Base-by-base conservation (phyloP, 2,888 invertebrate genomes). In the Pedicia rivosa region DNA sequence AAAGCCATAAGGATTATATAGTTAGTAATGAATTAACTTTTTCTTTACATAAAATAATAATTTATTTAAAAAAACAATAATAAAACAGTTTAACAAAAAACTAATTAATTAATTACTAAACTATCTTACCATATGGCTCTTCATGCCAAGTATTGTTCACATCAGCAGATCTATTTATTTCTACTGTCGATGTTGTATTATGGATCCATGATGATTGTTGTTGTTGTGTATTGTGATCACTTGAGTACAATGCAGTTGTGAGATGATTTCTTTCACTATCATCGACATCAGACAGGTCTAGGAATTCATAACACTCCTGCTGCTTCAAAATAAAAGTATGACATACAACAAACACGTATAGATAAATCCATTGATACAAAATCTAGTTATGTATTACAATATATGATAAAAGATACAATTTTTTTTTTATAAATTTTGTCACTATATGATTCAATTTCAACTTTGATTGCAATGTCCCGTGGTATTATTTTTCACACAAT, bases 201-300 rank as follows among this genome's bases (percentile, higher is more conserved):
- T 32, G 32, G 32, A 32, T 20, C 32, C 32, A 32, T 32, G 32
- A 32, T 32, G 32, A 14, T 41, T 57, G 48, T 22, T 58, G 53
- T 35, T 41, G 45, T 35, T 46, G 41, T 16, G 41, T 41, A 47
- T 47, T 45, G 50, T 55, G 57, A 50, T 58, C 48, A 55, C 59
- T 49, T 48, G 51, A 59, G 52, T 67, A 67, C 47, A 78, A 63
- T 44, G 74, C 72, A 46, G 68, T 65, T 55, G 71, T 65, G 48
- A 77, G 66, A 54, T 68, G 68, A 56, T 65, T 66, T 50, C 69
- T 65, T 57, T 78, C 78, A 51, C 68, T 68, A 59, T 73, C 74
- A 61, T 73, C 74, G 56, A 77, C 70, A 63, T 72, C 76, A 58
- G 70, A 71, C 53, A 78, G 68, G 67, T 79, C 78, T 64, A 80